Evolutionary conservation across 1,140 invertebrate genomes (phyloP), one percentile per base, ranked within the genome.

Genomic region (Brachionus asplanchnoidis): DNA sequence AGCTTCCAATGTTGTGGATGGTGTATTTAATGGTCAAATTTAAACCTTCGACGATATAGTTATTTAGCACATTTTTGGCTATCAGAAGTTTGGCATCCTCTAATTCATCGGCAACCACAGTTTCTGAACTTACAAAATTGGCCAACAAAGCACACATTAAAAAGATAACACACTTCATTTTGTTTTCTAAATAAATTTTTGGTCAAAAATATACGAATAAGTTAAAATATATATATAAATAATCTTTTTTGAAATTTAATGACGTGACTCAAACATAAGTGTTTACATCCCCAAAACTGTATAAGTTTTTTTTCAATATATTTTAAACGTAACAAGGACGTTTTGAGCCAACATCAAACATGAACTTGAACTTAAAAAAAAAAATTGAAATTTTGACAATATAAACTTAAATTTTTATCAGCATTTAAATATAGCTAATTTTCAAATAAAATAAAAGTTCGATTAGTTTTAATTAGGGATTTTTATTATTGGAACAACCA

Each of bases 31-130:
- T 94, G 86, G 98, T 92, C 87, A 98, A 93, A 89, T 99, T 97
- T 93, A 96, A 95, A 88, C 94, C 94, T 92, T 99, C 97, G n/a
- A 99, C 97, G 77, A 99, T 91, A 89, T 98, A 99, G 91, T 95
- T 96, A 88, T 98, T 99, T n/a, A 98, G 91, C 87, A 99, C 88
- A 84, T 89, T 89, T 87, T 92, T 92, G 12, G 90, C 90, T 0
- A 90, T 90, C 14, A 92, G 86, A 12, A 92, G 86, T 36, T 89
- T 86, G 5, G 91, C 91, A 77, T 87, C 86, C n/a, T 86, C 86
- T 28, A 88, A 87, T 36, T 89, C 89, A 36, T 88, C 86, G 14
- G 12, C 56, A 36, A 17, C n/a, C 9, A 32, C 73, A 2, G 73
- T 23, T 46, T 46, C 73, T 23, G 73, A 40, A 9, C 23, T 9